A percentile compares a stretch with the other conserved stretches of the same genome.
phyloP scores from a whole-genome alignment of 2,797 vertebrate genomes.

The Typhlichthys eigenmanni region DNA sequence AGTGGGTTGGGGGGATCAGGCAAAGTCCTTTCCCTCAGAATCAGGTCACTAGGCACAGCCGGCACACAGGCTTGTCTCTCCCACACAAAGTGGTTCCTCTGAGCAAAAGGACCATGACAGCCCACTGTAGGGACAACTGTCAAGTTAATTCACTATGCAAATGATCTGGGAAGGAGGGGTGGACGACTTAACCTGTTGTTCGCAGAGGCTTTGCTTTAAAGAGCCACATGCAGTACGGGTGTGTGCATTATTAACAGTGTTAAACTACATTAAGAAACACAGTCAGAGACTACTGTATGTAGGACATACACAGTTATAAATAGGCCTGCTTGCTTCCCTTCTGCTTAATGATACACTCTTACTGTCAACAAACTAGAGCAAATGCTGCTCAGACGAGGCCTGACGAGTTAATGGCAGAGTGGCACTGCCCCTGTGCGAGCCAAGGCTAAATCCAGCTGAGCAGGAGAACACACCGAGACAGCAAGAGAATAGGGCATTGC shows the following conservation, averaged over 20 bases:
- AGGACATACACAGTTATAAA: slow-evolving; percentile 33
- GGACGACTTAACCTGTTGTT: background rate
- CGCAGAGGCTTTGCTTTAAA: background rate
- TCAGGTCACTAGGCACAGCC: slow-evolving; percentile 62
- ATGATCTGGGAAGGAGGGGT: background rate
- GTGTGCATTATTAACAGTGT: background rate
- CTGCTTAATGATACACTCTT: slow-evolving; percentile 28
- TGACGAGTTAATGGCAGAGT: slow-evolving; percentile 36
- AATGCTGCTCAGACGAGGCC: slow-evolving; percentile 25
- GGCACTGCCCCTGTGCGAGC: slow-evolving; percentile 3
- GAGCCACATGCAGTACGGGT: background rate
- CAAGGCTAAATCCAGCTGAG: slow-evolving; percentile 32
- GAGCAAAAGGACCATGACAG: slow-evolving; percentile 23
- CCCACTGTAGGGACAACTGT: slow-evolving; percentile 18
- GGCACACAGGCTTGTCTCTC: slow-evolving; percentile 48
- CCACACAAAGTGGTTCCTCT: slow-evolving; percentile 54
- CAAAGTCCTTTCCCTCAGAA: slow-evolving; percentile 44
- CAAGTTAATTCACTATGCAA: background rate
- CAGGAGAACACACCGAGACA: slow-evolving; percentile 7
- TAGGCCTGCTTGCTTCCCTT: slow-evolving; percentile 31
- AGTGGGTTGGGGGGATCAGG: background rate
- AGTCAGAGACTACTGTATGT: slow-evolving; percentile 8
- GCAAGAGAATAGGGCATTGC: slow-evolving; percentile 24
- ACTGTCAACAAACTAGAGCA: slow-evolving; percentile 19
- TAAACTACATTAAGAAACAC: background rate